phyloP scores from a whole-genome alignment of 2,888 invertebrate genomes.

The Drosophila demipolita region DNA sequence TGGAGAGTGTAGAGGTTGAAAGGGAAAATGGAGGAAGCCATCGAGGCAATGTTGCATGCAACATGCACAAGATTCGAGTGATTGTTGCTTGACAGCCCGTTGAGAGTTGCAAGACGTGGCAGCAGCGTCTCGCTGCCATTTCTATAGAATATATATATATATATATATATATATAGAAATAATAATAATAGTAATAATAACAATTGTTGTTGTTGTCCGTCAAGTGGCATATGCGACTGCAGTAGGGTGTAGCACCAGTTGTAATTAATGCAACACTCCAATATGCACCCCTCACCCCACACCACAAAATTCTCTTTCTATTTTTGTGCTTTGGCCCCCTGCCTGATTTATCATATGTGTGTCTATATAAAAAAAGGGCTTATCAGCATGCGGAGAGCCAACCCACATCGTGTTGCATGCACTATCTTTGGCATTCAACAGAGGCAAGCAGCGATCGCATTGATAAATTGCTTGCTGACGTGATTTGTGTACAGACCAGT shows the following conservation, averaged over 20 bases:
- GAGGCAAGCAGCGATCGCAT: slow-evolving; percentile 13
- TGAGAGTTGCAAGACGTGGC: slow-evolving; percentile 37
- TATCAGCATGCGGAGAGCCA: slow-evolving; percentile 51
- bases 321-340: slow-evolving; percentile 8
- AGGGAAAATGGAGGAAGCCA: slow-evolving; percentile 2
- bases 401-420: slow-evolving; percentile 59
- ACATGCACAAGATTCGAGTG: slow-evolving; percentile 71
- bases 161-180: too few species aligned
- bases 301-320: not conserved
- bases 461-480: slow-evolving; percentile 74
- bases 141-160: slow-evolving; percentile 18
- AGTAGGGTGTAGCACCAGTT: slow-evolving; percentile 10
- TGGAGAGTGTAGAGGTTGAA: not conserved
- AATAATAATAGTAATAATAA: slow-evolving; percentile 24
- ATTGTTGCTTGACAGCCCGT: slow-evolving; percentile 67
- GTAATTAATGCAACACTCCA: slow-evolving; percentile 44
- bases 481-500: slow-evolving; percentile 70
- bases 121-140: slow-evolving; percentile 5
- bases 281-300: not conserved
- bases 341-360: slow-evolving; percentile 28
- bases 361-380: slow-evolving; percentile 19
- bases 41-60: slow-evolving; percentile 69
- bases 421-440: slow-evolving; percentile 57
- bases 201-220: slow-evolving; percentile 55
- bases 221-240: slow-evolving; percentile 52